phyloP scores from a whole-genome alignment of 53 echinoderm and acorn worm genomes.

The Apostichopus leukothele region DNA sequence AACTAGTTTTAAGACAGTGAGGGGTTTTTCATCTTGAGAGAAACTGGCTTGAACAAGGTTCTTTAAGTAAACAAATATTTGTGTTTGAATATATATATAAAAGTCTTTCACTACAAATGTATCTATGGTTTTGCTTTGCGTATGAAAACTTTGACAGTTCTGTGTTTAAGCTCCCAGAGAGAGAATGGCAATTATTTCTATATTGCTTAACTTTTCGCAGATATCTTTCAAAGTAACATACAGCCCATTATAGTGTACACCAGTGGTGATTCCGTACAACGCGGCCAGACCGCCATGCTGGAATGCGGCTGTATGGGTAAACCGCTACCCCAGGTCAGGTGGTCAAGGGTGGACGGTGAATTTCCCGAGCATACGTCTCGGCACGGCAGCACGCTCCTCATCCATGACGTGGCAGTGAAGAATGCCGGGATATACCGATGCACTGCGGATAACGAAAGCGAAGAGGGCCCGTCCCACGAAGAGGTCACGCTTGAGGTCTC shows the following conservation, averaged over 20 bases:
- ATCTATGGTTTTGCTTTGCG: background rate
- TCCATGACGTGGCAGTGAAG: slow-evolving; percentile 47
- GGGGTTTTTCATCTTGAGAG: too few species aligned
- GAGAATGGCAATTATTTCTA: background rate
- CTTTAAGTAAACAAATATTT: too few species aligned
- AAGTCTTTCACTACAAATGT: too few species aligned
- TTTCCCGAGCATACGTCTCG: slow-evolving; percentile 43
- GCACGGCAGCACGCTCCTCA: slow-evolving; percentile 62
- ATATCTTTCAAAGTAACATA: slow-evolving; percentile 32
- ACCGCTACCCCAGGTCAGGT: slow-evolving; percentile 60
- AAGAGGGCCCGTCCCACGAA: slow-evolving; percentile 30
- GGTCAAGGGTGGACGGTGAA: slow-evolving; percentile 65
- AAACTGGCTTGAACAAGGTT: too few species aligned
- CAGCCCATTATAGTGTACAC: slow-evolving; percentile 59
- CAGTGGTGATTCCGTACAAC: slow-evolving; percentile 53
- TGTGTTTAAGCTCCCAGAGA: background rate
- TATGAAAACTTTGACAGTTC: background rate
- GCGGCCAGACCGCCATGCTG: slow-evolving; percentile 62
- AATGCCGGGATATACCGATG: slow-evolving; percentile 77
- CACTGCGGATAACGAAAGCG: slow-evolving; percentile 54
- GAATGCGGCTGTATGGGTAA: slow-evolving; percentile 75
- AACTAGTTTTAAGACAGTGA: too few species aligned
- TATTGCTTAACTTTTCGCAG: background rate
- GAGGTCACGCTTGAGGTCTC: slow-evolving; percentile 72
- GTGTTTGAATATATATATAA: too few species aligned